Conservation (phyloP, 30 jellyfish, hydroid and myxozoan species). For the Chrysaora quinquecirrha region DNA sequence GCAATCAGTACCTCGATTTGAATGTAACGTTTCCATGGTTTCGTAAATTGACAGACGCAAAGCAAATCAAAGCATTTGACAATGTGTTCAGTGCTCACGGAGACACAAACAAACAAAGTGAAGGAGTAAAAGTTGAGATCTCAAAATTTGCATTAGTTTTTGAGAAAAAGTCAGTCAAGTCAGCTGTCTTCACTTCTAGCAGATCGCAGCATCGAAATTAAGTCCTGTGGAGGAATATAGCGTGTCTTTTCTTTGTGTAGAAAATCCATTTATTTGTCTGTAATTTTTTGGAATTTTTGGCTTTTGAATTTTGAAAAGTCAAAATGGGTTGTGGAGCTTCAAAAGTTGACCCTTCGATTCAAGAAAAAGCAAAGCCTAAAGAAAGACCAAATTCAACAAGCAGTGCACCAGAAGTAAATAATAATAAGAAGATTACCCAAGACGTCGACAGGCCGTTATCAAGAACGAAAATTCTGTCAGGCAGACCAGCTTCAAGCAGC, state of each 20-base stretch:
- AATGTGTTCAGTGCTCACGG: neutral
- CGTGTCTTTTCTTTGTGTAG: no score
- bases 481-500: constrained; percentile 54
- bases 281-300: no score
- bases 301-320: neutral
- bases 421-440: constrained; percentile 3
- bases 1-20: no score
- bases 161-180: no score
- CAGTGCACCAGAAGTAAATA: constrained; percentile 14
- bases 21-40: constrained; percentile 9
- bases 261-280: no score
- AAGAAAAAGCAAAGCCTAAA: constrained; percentile 5
- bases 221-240: no score
- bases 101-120: neutral
- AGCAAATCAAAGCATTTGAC: constrained; percentile 12
- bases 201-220: no score
- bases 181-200: no score
- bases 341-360: constrained; percentile 47
- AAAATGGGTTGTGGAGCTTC: constrained; percentile 76
- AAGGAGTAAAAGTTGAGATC: neutral
- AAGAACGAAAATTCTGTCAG: constrained; percentile 21
- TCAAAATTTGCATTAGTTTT: no score
- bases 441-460: constrained; percentile 37
- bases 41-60: constrained; percentile 32
- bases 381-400: constrained; percentile 6